These are phyloP conservation scores for Grapholita molesta DNA, from an alignment of 1,140 invertebrate species.

Conservation along the genomic window DNA sequence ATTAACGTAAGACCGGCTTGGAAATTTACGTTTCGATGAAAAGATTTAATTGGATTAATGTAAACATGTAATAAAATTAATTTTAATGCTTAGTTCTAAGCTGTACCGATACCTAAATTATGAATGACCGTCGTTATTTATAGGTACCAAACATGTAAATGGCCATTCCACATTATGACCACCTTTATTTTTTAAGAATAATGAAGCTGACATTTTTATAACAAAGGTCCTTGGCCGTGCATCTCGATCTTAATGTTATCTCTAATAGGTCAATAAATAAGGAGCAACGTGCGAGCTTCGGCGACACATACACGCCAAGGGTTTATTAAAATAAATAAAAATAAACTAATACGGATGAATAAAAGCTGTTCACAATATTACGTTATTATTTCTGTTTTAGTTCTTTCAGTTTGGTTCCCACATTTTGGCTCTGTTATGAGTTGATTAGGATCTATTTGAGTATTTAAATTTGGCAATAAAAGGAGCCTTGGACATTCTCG, in stretches of 20 bases:
- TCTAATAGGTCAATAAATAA: slow-evolving; percentile 78
- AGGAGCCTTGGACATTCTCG: too few relatives aligned
- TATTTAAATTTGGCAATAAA: neutral
- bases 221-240: slow-evolving; percentile 77
- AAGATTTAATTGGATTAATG: too few relatives aligned
- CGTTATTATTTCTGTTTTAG: slow-evolving; percentile 15
- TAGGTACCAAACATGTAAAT: slow-evolving; percentile 25
- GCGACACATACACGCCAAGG: slow-evolving; percentile 67
- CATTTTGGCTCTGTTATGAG: neutral
- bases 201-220: slow-evolving; percentile 76
- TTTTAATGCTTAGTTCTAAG: too few relatives aligned
- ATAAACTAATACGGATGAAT: slow-evolving; percentile 47
- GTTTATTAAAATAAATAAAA: slow-evolving; percentile 65
- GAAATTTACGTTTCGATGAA: too few relatives aligned
- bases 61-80: too few relatives aligned
- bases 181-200: slow-evolving; percentile 73
- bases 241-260: slow-evolving; percentile 78
- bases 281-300: slow-evolving; percentile 73
- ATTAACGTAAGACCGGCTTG: too few relatives aligned
- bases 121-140: slow-evolving; percentile 24
- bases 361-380: slow-evolving; percentile 54
- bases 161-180: slow-evolving; percentile 50
- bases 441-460: neutral
- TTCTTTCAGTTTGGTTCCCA: neutral
- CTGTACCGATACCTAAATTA: too few relatives aligned